phyloP scores from a whole-genome alignment of 92 coral and sea anemone genomes.

The Phenganax stokvisi region DNA sequence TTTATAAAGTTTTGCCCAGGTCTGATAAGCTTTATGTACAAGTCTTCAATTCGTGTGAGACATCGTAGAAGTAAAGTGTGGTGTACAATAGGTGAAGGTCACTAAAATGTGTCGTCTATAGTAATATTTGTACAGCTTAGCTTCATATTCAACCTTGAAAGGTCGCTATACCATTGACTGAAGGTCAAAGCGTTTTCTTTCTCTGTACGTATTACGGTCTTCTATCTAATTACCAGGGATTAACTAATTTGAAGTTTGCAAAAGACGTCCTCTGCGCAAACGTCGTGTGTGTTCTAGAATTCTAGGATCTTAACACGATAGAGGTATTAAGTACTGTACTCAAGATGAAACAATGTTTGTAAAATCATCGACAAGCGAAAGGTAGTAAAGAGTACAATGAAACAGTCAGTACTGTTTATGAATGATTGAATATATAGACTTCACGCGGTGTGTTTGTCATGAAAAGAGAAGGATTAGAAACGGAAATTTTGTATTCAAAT shows the following conservation, averaged over 20 bases:
- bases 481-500: constrained; percentile 11
- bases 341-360: neutral
- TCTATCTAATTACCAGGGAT: neutral
- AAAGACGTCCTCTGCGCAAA: neutral
- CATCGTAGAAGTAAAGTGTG: too few relatives aligned
- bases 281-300: neutral
- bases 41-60: too few relatives aligned
- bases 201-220: neutral
- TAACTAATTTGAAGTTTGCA: neutral
- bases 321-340: neutral
- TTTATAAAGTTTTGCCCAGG: too few relatives aligned
- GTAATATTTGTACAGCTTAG: too few relatives aligned
- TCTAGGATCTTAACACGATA: neutral
- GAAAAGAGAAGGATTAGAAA: constrained; percentile 3
- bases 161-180: neutral
- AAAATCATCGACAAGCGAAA: neutral
- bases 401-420: constrained; percentile 17
- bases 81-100: too few relatives aligned
- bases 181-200: neutral
- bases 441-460: constrained; percentile 30
- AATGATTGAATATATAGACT: neutral
- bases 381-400: neutral
- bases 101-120: too few relatives aligned
- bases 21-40: too few relatives aligned
- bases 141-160: neutral